These are phyloP conservation scores for Megalonaias nervosa DNA, from an alignment of 1,140 invertebrate genomes.

Conservation along the genomic window DNA sequence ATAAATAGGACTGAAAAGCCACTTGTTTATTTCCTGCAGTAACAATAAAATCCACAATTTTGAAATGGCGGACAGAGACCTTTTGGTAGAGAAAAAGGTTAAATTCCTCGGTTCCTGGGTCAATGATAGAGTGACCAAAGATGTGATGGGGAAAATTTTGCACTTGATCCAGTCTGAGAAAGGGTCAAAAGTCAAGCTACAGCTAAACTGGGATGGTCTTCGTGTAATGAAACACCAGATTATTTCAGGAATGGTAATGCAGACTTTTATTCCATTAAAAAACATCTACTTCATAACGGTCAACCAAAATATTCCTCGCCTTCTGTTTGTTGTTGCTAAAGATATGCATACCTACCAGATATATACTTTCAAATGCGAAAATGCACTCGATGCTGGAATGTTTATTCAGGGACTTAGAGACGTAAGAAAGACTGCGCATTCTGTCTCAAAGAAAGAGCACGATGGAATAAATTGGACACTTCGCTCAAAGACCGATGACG, in stretches of 20 bases:
- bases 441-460: not conserved
- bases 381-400: constrained; percentile 27
- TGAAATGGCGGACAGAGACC: not conserved
- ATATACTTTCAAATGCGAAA: constrained; percentile 15
- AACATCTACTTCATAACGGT: constrained; percentile 26
- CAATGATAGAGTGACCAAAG: constrained; percentile 2
- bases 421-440: not conserved
- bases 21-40: too few species aligned
- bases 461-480: constrained; percentile 34
- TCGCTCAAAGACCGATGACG: constrained; percentile 14
- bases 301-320: constrained; percentile 8
- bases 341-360: not conserved
- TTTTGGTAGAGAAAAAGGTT: constrained; percentile 26
- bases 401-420: not conserved
- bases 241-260: constrained; percentile 19
- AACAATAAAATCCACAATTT: too few species aligned
- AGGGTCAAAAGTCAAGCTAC: constrained; percentile 22
- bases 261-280: constrained; percentile 8
- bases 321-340: constrained; percentile 15
- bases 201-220: constrained; percentile 10
- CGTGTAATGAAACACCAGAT: constrained; percentile 12
- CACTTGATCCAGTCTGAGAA: constrained; percentile 5
- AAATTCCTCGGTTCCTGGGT: constrained; percentile 12
- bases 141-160: constrained; percentile 1
- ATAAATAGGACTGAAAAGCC: too few species aligned